These are phyloP conservation scores for Halichoerus grypus DNA, from an alignment of 2,113 vertebrate species.

Conservation along the genomic window DNA sequence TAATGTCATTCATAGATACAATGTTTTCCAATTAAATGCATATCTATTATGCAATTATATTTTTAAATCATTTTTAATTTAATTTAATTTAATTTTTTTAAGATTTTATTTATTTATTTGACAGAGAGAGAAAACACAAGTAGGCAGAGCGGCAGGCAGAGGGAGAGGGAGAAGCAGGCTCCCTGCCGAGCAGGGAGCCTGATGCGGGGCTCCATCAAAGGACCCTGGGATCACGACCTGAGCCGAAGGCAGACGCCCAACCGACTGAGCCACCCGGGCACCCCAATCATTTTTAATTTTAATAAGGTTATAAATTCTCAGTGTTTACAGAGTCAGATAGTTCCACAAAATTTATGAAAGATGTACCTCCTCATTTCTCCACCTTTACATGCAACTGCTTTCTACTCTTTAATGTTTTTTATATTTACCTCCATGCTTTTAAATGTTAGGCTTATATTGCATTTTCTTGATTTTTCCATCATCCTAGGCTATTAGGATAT, in stretches of 20 bases:
- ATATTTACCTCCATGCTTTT: background rate
- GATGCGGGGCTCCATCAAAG: too few relatives aligned
- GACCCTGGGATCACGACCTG: too few relatives aligned
- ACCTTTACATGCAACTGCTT: background rate
- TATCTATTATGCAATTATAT: background rate
- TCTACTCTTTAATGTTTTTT: background rate
- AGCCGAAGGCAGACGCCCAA: too few relatives aligned
- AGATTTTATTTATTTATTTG: too few relatives aligned
- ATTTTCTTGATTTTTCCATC: background rate
- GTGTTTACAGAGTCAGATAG: background rate
- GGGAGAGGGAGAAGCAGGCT: too few relatives aligned
- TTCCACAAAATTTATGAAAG: background rate
- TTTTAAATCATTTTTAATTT: background rate
- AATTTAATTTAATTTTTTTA: too few relatives aligned
- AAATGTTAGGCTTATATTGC: background rate
- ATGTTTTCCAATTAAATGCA: background rate
- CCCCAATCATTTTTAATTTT: background rate
- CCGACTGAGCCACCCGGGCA: too few relatives aligned
- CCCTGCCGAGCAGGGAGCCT: too few relatives aligned
- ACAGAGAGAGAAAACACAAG: too few relatives aligned
- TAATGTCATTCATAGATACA: background rate
- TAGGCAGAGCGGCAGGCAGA: too few relatives aligned
- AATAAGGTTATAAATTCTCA: slow-evolving; percentile 1
- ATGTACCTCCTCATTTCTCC: background rate
- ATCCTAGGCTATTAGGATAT: background rate